Evolutionary conservation across 1,140 invertebrate genomes (phyloP), one percentile per base, ranked within the genome.

Genomic region (Amphibalanus amphitrite): DNA sequence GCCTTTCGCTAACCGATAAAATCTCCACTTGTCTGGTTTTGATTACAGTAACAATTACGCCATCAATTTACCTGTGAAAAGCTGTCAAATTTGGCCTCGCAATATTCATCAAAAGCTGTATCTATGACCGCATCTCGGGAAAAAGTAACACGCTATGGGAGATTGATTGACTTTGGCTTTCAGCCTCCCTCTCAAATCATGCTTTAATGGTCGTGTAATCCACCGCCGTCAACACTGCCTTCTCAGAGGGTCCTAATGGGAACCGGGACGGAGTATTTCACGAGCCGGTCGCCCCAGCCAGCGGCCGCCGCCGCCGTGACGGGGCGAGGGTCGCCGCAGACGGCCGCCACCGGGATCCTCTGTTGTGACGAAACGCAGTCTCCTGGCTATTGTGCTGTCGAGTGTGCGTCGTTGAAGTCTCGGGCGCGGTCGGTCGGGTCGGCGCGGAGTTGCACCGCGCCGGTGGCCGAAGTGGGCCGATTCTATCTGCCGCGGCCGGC

Each of bases 1-100:
- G 47, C 6, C 47, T 59, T 59, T 59, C 47, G 47, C 47, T 59
- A 59, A 23, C 47, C 10, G 47, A 59, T 59, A 23, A 59, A 59
- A 59, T 59, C 47, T 59, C 47, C 47, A 23, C 13, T 59, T 59
- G 47, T 59, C 47, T 59, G 47, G 47, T 59, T 59, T 23, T 23
- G 47, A 59, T 59, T 59, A 59, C 47, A 59, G 47, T 59, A 59
- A 59, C 47, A 59, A 59, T 59, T 59, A 59, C 47, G 47, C 47
- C 47, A 59, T 59, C 47, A 59, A 59, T 59, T 59, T 59, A 59
- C 47, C 47, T 20, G 47, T 59, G 47, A 59, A 59, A 59, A 13
- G 47, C 10, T 20, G 47, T 59, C 47, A 59, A 13, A 59, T 59
- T 59, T 59, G 17, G 47, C 20, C 47, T 59, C 47, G 47, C 47